These are phyloP conservation scores for Ridgeia piscesae DNA, from an alignment of 1,140 invertebrate species.

Conservation along the genomic window DNA sequence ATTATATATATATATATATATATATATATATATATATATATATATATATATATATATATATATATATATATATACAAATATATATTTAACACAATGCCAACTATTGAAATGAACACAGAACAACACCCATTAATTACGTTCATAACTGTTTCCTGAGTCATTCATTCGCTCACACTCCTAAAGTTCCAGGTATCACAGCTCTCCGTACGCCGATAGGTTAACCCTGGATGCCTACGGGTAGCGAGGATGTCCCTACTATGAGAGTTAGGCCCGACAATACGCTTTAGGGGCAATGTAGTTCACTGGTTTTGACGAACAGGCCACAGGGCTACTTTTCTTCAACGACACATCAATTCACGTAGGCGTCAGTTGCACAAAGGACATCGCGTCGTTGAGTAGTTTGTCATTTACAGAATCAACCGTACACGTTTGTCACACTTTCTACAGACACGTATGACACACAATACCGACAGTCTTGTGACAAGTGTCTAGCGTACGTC, in stretches of 20 bases:
- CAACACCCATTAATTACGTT: no score
- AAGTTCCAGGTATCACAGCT: no score
- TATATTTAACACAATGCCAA: no score
- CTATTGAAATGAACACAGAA: no score
- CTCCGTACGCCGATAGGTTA: no score
- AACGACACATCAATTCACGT: background rate
- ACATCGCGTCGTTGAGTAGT: background rate
- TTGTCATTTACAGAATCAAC: background rate
- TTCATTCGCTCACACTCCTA: no score
- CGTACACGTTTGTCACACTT: background rate
- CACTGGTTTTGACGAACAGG: background rate
- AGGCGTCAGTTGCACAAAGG: background rate
- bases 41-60: no score
- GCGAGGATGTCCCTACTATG: background rate
- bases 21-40: no score
- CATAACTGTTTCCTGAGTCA: no score
- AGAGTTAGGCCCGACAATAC: background rate
- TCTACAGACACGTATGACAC: background rate
- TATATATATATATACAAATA: no score
- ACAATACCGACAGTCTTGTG: background rate
- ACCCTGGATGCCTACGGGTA: background rate
- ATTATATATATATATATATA: no score
- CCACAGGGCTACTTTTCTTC: background rate
- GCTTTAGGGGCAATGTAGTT: background rate
- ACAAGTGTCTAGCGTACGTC: background rate